These are phyloP conservation scores for Lobophora halterata DNA, from an alignment of 2,888 invertebrate genomes.

Conservation along the genomic window DNA sequence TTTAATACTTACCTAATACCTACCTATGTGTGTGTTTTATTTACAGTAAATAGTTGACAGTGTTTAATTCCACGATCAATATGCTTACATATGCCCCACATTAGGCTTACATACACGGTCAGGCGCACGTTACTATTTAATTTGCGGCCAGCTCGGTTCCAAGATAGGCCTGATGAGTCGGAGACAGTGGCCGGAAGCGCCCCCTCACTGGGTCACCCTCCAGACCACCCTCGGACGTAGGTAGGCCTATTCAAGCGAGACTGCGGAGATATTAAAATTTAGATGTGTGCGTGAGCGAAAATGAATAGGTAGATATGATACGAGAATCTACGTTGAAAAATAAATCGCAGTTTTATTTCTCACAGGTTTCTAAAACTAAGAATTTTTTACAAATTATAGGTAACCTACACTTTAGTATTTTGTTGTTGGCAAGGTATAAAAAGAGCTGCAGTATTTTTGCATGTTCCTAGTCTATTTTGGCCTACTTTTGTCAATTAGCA, in stretches of 20 bases:
- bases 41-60: constrained; percentile 5
- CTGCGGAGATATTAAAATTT: constrained; percentile 48
- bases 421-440: too few relatives aligned
- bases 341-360: too few relatives aligned
- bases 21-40: too few relatives aligned
- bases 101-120: constrained; percentile 35
- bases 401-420: too few relatives aligned
- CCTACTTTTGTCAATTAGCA: too few relatives aligned
- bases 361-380: too few relatives aligned
- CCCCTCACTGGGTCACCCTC: constrained; percentile 40
- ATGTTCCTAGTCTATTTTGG: too few relatives aligned
- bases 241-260: constrained; percentile 64
- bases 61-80: constrained; percentile 18
- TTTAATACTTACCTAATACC: too few relatives aligned
- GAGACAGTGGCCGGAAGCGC: constrained; percentile 73
- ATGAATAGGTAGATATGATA: too few relatives aligned
- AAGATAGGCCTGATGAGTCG: constrained; percentile 77
- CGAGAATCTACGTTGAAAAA: too few relatives aligned
- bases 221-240: constrained; percentile 44
- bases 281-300: constrained; percentile 28
- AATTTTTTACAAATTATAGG: too few relatives aligned
- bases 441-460: too few relatives aligned
- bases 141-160: constrained; percentile 65
- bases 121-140: constrained; percentile 66
- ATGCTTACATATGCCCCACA: constrained; percentile 23